Conservation (phyloP, 2,888 invertebrate genomes). For the Carabus problematicus region DNA sequence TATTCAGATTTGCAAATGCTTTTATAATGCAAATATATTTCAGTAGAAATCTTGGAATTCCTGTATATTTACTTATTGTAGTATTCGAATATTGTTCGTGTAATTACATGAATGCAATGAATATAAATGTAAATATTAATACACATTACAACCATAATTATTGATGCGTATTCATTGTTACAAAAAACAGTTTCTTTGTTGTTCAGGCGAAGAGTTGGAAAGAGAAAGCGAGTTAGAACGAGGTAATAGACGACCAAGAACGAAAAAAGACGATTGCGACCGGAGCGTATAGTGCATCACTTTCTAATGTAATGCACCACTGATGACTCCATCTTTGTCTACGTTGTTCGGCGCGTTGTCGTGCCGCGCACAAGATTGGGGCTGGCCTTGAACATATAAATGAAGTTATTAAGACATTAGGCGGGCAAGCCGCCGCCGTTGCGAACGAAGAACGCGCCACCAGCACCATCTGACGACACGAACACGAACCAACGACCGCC, state of each 20-base stretch:
- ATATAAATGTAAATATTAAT: too few relatives aligned
- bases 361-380: conserved; percentile 47
- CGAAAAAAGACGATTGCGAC: conserved; percentile 31
- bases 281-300: conserved; percentile 27
- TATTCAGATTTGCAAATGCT: too few relatives aligned
- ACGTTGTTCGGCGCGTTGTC: conserved; percentile 24
- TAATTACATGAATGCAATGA: too few relatives aligned
- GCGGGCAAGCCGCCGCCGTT: conserved; percentile 55
- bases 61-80: too few relatives aligned
- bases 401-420: conserved; percentile 62
- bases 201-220: conserved; percentile 7
- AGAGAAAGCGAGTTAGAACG: conserved; percentile 31
- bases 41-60: too few relatives aligned
- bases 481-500: conserved; percentile 1
- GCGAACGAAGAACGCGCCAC: conserved; percentile 45
- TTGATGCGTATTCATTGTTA: background rate
- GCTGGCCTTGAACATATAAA: conserved; percentile 59
- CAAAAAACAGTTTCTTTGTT: conserved; percentile 13
- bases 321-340: conserved; percentile 19
- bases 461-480: conserved; percentile 28
- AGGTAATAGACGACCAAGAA: conserved; percentile 31
- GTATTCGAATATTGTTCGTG: too few relatives aligned
- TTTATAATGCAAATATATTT: too few relatives aligned
- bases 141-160: too few relatives aligned
- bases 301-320: conserved; percentile 14